A percentile compares a stretch with the other conserved stretches of the same genome.
phyloP scores from a whole-genome alignment of 2,888 invertebrate genomes.

The Aspidiotus rigidus region DNA sequence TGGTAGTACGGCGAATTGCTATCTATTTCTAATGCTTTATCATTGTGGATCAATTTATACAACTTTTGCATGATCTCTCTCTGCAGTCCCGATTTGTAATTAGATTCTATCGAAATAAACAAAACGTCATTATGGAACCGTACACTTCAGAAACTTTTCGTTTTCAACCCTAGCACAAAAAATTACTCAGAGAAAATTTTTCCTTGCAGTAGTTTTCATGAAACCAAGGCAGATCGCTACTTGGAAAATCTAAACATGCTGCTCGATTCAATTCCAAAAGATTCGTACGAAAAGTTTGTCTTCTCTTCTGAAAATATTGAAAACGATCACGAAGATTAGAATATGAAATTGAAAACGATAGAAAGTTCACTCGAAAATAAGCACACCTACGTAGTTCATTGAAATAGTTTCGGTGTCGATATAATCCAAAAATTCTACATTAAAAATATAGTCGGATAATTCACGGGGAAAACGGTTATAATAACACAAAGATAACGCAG shows the following conservation, averaged over 20 bases:
- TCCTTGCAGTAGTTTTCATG: constrained; percentile 54
- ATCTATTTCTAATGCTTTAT: constrained; percentile 40
- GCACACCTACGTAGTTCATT: not conserved
- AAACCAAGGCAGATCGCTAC: constrained; percentile 57
- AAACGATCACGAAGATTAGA: not conserved
- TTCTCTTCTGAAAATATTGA: constrained; percentile 46
- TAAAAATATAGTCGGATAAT: constrained; percentile 51
- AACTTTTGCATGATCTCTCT: constrained; percentile 39
- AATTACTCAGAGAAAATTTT: constrained; percentile 45
- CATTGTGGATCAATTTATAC: constrained; percentile 39
- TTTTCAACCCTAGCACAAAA: not conserved
- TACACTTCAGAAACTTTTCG: not conserved
- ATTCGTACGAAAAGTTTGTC: constrained; percentile 48
- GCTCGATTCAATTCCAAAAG: constrained; percentile 56
- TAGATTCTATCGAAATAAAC: constrained; percentile 36
- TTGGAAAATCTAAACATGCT: constrained; percentile 55
- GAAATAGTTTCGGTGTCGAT: constrained; percentile 49
- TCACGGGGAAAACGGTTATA: constrained; percentile 48
- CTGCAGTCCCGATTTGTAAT: constrained; percentile 36
- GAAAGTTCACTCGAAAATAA: not conserved
- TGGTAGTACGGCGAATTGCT: constrained; percentile 46
- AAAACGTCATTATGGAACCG: constrained; percentile 10
- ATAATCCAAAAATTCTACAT: constrained; percentile 51
- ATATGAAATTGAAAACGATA: not conserved
- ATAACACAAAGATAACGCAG: constrained; percentile 49